Evolutionary conservation across 2,888 invertebrate species (phyloP).

Genomic region (Yponomeuta plumbellus): DNA sequence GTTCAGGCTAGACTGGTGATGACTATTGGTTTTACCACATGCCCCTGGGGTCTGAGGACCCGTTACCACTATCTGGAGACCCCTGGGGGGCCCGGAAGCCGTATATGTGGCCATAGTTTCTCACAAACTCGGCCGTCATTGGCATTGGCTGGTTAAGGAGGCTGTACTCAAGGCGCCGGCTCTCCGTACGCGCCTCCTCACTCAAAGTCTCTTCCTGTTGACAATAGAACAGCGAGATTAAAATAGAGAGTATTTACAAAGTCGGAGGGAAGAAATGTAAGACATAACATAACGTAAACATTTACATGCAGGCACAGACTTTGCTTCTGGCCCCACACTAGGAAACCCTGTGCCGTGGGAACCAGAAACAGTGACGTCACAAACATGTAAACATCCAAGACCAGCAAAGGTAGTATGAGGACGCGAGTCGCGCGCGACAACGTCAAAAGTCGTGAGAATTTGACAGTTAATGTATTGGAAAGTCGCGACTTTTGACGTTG

Average conservation of each 20-base stretch:
- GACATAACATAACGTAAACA: neutral
- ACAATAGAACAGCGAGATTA: neutral
- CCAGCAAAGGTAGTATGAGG: no score
- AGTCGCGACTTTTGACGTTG: no score
- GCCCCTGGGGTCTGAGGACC: neutral
- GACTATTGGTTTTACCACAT: neutral
- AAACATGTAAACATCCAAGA: no score
- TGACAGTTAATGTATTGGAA: no score
- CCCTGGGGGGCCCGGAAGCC: neutral
- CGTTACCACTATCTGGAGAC: neutral
- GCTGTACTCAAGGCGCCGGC: conserved; percentile 11
- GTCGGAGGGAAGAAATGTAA: neutral
- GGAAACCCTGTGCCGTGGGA: no score
- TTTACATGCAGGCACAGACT: no score
- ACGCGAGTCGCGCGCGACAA: no score
- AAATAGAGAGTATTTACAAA: neutral
- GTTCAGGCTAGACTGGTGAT: no score
- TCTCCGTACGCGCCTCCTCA: neutral
- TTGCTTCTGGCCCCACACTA: no score
- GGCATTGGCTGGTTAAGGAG: conserved; percentile 11
- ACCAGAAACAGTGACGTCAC: no score
- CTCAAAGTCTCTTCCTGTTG: conserved; percentile 16
- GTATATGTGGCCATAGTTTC: conserved; percentile 11
- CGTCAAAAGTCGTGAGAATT: no score
- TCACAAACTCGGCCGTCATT: conserved; percentile 5